Evolutionary conservation across 2,888 invertebrate species (phyloP).

Genomic region (Lycocerus yunnanus): DNA sequence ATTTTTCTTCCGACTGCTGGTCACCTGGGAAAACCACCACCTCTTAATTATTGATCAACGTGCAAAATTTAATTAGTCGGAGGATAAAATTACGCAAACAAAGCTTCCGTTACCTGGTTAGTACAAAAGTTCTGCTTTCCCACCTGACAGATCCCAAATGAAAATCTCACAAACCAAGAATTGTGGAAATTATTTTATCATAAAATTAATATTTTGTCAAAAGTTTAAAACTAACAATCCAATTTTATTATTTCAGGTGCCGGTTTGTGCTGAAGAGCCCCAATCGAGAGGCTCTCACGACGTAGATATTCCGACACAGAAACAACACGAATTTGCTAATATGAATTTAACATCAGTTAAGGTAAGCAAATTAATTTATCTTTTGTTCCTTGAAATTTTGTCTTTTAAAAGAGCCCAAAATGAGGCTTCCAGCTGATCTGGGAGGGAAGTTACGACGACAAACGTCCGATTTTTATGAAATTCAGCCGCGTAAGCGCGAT

Average conservation of each 20-base stretch:
- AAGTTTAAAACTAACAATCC: neutral
- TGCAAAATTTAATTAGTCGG: neutral
- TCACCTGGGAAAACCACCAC: neutral
- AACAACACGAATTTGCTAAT: conserved; percentile 25
- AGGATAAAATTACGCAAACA: neutral
- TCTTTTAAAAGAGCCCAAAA: neutral
- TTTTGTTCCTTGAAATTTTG: neutral
- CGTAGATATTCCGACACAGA: conserved; percentile 14
- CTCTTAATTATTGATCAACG: neutral
- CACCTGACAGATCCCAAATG: neutral
- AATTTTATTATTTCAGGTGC: conserved; percentile 15
- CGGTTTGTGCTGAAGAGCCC: conserved; percentile 1
- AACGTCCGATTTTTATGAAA: too few species aligned
- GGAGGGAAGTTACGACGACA: too few species aligned
- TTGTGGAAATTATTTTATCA: neutral
- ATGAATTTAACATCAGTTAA: conserved; percentile 34
- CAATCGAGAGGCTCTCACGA: conserved; percentile 3
- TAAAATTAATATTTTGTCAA: neutral
- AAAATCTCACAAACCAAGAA: neutral
- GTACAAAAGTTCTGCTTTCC: neutral
- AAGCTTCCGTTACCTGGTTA: neutral
- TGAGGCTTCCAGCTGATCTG: neutral
- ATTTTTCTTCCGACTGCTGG: neutral
- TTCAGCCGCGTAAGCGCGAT: too few species aligned
- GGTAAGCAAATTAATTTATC: conserved; percentile 28